Percentiles rank a stretch among this genome's conserved stretches.
phyloP scores from a whole-genome alignment of 2,797 vertebrate species.

The Acrocephalus scirpaceus region DNA sequence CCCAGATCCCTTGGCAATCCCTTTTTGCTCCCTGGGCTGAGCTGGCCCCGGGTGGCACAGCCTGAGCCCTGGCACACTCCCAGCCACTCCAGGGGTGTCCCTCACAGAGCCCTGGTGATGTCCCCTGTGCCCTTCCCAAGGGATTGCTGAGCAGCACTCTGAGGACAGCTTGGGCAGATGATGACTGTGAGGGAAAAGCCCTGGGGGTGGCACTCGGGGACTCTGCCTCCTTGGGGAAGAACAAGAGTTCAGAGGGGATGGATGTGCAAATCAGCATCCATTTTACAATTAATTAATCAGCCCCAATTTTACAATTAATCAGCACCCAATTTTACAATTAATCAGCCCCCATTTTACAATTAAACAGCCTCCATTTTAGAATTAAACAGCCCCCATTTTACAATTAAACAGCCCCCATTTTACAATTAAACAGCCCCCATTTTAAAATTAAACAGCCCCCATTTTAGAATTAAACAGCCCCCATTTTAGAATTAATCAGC shows the following conservation, averaged over 20 bases:
- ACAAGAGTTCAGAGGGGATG: neutral
- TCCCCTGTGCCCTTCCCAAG: neutral
- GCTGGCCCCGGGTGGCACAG: neutral
- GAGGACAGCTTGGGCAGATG: neutral
- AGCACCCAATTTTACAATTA: neutral
- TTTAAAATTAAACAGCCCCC: neutral
- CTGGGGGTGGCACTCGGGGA: neutral
- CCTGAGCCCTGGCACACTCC: neutral
- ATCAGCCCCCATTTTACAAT: neutral
- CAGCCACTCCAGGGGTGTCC: neutral
- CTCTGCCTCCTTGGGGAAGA: neutral
- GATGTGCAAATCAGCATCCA: neutral
- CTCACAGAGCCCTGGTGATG: neutral
- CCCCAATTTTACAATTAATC: neutral
- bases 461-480: neutral
- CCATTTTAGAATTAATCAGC: neutral
- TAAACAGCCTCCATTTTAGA: neutral
- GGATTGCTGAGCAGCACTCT: fast-evolving
- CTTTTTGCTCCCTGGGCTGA: neutral
- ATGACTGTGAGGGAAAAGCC: neutral
- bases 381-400: neutral
- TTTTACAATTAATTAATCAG: no score
- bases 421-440: neutral
- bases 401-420: neutral
- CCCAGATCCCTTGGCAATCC: no score